Evolutionary conservation across 2,797 vertebrate species (phyloP).

Genomic region (Carduelis carduelis): DNA sequence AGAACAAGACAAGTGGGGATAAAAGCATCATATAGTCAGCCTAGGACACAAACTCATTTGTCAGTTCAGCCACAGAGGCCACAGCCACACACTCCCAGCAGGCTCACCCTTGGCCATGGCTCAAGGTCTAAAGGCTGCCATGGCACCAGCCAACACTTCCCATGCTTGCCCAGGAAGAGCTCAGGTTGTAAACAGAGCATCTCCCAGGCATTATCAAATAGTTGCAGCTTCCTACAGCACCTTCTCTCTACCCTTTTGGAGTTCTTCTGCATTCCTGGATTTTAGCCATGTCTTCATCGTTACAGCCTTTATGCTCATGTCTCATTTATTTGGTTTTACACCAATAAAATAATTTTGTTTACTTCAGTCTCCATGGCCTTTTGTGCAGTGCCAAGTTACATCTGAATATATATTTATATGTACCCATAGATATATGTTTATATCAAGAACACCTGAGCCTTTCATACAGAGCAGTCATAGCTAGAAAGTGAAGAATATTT

Average conservation of each 20-base stretch:
- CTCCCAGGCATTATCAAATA: neutral
- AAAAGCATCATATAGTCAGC: neutral
- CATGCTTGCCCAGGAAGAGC: neutral
- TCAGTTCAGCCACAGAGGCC: neutral
- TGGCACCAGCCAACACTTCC: accelerated
- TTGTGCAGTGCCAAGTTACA: neutral
- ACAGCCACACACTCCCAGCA: accelerated
- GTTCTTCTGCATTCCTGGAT: neutral
- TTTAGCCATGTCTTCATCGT: neutral
- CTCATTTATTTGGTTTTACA: neutral
- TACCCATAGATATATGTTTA: accelerated
- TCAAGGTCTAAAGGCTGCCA: neutral
- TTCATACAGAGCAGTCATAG: neutral
- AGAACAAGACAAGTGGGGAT: neutral
- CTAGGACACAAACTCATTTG: neutral
- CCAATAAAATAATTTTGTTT: neutral
- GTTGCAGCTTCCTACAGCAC: neutral
- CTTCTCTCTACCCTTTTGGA: neutral
- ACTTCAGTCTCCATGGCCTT: neutral
- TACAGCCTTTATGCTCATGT: neutral
- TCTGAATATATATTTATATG: neutral
- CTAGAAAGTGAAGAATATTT: neutral
- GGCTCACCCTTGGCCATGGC: neutral
- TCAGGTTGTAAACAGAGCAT: neutral
- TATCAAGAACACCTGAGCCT: neutral